Percentiles rank a stretch among this genome's conserved stretches.
Evolutionary conservation across 1,140 invertebrate genomes (phyloP).

Genomic region (Anadara kagoshimensis): DNA sequence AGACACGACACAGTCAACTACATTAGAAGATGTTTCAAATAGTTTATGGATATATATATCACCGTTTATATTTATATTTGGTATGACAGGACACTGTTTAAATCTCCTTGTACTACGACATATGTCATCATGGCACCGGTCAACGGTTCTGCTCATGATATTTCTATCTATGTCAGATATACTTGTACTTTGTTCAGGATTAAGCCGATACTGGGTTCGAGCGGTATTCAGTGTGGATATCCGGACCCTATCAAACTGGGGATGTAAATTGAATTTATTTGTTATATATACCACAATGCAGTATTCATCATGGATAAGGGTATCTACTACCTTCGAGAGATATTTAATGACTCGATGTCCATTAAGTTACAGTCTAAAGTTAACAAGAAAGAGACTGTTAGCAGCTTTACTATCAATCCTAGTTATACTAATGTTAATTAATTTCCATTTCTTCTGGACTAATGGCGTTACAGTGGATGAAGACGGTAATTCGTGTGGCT

Average conservation of each 20-base stretch:
- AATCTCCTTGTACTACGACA: conserved; percentile 19
- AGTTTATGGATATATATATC: conserved; percentile 27
- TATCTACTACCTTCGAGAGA: conserved; percentile 57
- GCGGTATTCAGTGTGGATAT: conserved; percentile 51
- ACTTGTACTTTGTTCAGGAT: conserved; percentile 48
- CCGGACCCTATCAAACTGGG: conserved; percentile 26
- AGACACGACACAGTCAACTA: no score
- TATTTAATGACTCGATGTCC: conserved; percentile 54
- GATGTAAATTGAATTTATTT: conserved; percentile 58
- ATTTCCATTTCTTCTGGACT: conserved; percentile 56
- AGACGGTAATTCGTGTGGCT: conserved; percentile 20
- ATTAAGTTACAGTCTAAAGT: conserved; percentile 35
- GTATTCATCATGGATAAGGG: conserved; percentile 63
- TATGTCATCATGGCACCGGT: conserved; percentile 18
- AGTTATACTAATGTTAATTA: conserved; percentile 37
- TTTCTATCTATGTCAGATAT: conserved; percentile 51
- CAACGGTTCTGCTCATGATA: conserved; percentile 23
- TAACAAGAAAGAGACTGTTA: conserved; percentile 28
- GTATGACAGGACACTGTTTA: conserved; percentile 26
- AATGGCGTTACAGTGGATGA: conserved; percentile 39
- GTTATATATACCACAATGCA: conserved; percentile 56
- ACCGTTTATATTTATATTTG: conserved; percentile 19
- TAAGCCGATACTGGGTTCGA: conserved; percentile 48
- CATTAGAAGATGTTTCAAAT: no score
- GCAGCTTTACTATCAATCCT: conserved; percentile 36